Evolutionary conservation across 2,797 vertebrate genomes (phyloP), one percentile per base, ranked within the genome.

Genomic region (Centroberyx gerrardi): DNA sequence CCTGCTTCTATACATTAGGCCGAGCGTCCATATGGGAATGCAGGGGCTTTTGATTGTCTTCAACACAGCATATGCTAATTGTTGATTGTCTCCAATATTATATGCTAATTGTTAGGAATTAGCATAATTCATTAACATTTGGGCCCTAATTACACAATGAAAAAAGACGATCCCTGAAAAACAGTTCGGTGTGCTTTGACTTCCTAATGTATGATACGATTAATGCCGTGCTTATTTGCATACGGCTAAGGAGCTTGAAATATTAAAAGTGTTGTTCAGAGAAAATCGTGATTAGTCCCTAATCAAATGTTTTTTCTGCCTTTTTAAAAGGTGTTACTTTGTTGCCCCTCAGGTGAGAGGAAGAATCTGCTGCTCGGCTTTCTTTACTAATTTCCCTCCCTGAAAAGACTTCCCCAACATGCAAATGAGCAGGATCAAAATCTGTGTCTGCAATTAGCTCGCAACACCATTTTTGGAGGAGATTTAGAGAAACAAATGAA

Each of bases 91-190:
- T 94, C 93, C 93, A 94, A 94, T 94, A 94, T 92, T 88, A 93
- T 94, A 95, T 95, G 94, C 93, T 95, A 96, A 96, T 96, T 93
- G 93, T 89, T 52, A 53, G 0, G 89, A 93, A 95, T 95, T 95
- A 95, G 90, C 94, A 95, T 95, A 95, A 96, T 93, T 95, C 94
- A 95, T 95, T 94, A 95, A 95, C 94, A 95, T 95, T 94, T 87
- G 91, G 92, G 91, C 85, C 91, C 95, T 95, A 95, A 95, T 95
- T 94, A 93, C 93, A 94, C 89, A 85, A 85, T 77, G 90, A 93
- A 91, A 90, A 90, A 91, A 89, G 88, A 84, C 78, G 83, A 88
- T 84, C 83, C 81, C 64, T 73, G 87, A 86, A 81, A 85, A 80
- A 54, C 81, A 69, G 80, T 73, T 49, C 6, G 63, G 82, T 91